Evolutionary conservation across 2,888 invertebrate species (phyloP), one percentile per base, ranked within the genome.

Genomic region (Mantis religiosa): DNA sequence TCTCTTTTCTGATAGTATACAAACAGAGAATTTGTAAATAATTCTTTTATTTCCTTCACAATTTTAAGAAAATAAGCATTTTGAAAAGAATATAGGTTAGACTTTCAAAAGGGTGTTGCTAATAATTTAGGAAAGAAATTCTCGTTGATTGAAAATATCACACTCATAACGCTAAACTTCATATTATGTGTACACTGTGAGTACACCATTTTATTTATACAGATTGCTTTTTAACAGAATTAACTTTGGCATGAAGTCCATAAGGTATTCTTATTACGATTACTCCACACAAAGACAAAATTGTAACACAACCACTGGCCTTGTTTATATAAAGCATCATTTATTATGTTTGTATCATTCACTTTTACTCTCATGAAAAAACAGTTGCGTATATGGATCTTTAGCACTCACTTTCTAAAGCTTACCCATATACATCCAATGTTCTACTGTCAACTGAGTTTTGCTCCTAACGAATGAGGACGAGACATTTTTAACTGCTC

Each of bases 401-500:
- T 71, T 12, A 41, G 0, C 20, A 47, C 14, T 47, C 85, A n/a
- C 7, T 85, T 27, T 15, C 9, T 9, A 14, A 54, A 81, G 81
- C 8, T 12, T 41, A 41, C 41, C 41, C 41, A 41, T 41, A 41
- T 41, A 41, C 12, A 41, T 41, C 20, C 54, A 12, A 41, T 41
- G 41, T 41, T 41, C 12, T 88, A 83, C 9, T 87, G 84, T 90
- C 90, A 90, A 88, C 90, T 90, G 82, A 90, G 47, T 28, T 88
- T 87, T 7, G 90, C 88, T 85, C 89, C 90, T 15, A 89, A 85
- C 9, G 87, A 87, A 27, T 87, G 54, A 82, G 88, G 89, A 25
- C 86, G 89, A 28, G 85, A 25, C 81, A 89, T 83, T 83, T 85
- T 89, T 9, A 54, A 34, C 41, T 89, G 82, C 28, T 89, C 89